These are phyloP conservation scores for Girardia tigrina DNA, from an alignment of 2,888 invertebrate species.

Conservation along the genomic window DNA sequence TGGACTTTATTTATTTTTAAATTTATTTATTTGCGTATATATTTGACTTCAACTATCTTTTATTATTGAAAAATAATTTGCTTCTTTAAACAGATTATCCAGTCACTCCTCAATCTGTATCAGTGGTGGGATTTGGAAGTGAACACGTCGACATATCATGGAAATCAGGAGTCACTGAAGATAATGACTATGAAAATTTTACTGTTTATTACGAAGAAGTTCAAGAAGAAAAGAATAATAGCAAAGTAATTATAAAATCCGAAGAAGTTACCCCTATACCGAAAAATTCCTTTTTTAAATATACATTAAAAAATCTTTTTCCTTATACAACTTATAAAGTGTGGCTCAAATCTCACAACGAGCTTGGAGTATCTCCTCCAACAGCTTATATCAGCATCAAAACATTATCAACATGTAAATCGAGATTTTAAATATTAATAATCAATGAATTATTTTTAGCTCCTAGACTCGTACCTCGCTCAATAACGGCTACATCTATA, in stretches of 20 bases:
- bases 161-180: not conserved
- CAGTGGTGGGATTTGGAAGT: not conserved
- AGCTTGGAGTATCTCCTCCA: not conserved
- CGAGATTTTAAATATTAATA: not conserved
- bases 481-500: not conserved
- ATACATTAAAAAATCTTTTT: not conserved
- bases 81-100: too few relatives aligned
- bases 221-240: not conserved
- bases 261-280: not conserved
- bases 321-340: not conserved
- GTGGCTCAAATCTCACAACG: not conserved
- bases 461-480: not conserved
- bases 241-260: not conserved
- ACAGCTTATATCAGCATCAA: not conserved
- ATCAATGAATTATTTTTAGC: not conserved
- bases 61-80: too few relatives aligned
- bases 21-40: too few relatives aligned
- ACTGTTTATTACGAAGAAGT: not conserved
- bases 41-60: too few relatives aligned
- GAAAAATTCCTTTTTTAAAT: not conserved
- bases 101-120: not conserved
- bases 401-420: not conserved
- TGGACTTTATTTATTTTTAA: too few relatives aligned
- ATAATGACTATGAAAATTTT: not conserved
- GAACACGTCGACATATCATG: not conserved